Conservation (phyloP, 2,113 vertebrate species). For the Chiloscyllium plagiosum region DNA sequence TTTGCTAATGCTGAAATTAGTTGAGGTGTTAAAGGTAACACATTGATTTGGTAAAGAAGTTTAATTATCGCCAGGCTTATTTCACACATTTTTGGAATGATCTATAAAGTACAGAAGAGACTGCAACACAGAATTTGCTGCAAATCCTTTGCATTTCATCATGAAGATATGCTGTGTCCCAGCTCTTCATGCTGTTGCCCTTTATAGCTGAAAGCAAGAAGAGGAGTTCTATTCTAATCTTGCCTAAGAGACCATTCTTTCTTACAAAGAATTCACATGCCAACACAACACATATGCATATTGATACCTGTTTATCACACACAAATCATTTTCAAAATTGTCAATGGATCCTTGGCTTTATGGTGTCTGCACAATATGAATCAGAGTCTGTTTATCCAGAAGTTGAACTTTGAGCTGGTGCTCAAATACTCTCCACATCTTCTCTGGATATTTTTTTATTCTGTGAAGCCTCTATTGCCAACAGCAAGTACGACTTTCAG, state of each 20-base stretch:
- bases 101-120: background rate
- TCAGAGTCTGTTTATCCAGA: too few relatives aligned
- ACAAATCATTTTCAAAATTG: background rate
- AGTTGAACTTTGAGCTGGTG: too few relatives aligned
- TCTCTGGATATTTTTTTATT: too few relatives aligned
- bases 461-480: too few relatives aligned
- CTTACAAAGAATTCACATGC: background rate
- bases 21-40: conserved; percentile 29
- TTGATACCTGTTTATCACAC: background rate
- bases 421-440: too few relatives aligned
- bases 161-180: background rate
- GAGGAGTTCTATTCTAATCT: background rate
- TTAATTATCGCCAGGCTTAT: conserved; percentile 21
- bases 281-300: background rate
- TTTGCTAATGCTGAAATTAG: conserved; percentile 33
- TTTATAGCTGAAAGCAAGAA: background rate
- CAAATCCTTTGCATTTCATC: background rate
- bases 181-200: background rate
- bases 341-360: too few relatives aligned
- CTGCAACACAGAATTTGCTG: background rate
- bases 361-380: too few relatives aligned
- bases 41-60: conserved; percentile 27
- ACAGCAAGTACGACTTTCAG: too few relatives aligned
- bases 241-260: background rate
- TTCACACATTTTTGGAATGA: conserved; percentile 21